Percentiles rank a stretch among this genome's conserved stretches.
phyloP scores from a whole-genome alignment of 1,140 invertebrate species.

The Aplysia californica region DNA sequence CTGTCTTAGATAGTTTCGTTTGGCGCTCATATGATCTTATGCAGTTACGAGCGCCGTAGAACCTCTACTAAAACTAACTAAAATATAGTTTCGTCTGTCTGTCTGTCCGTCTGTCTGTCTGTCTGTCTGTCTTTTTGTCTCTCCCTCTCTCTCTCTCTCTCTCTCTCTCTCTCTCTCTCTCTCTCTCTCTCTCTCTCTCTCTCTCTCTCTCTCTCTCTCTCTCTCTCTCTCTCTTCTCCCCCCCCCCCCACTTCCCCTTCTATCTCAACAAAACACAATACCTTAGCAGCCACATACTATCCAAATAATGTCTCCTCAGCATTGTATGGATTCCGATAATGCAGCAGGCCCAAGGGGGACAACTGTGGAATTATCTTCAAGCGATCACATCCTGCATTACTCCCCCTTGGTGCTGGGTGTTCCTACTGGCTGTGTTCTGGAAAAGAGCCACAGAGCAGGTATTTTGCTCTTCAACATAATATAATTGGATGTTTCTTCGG shows the following conservation, averaged over 20 bases:
- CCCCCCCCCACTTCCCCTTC: background rate
- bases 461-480: too few species aligned
- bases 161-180: background rate
- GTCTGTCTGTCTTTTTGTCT: background rate
- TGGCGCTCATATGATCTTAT: background rate
- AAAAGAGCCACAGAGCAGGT: slow-evolving; percentile 70
- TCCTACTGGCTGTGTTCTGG: slow-evolving; percentile 70
- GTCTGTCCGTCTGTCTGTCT: background rate
- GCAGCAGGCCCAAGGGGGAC: slow-evolving; percentile 67
- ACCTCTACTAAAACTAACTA: too few species aligned
- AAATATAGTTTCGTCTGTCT: too few species aligned
- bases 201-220: background rate
- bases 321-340: slow-evolving; percentile 73
- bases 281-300: background rate
- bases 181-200: background rate
- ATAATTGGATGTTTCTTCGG: too few species aligned
- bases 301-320: slow-evolving; percentile 41
- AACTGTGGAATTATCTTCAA: slow-evolving; percentile 72
- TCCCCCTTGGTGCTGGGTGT: slow-evolving; percentile 71
- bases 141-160: background rate
- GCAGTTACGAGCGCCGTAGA: background rate
- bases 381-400: slow-evolving; percentile 70
- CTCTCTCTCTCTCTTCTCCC: background rate
- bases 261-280: background rate
- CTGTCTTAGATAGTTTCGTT: background rate